Evolutionary conservation across 2,797 vertebrate genomes (phyloP).

Genomic region (Acomys russatus): DNA sequence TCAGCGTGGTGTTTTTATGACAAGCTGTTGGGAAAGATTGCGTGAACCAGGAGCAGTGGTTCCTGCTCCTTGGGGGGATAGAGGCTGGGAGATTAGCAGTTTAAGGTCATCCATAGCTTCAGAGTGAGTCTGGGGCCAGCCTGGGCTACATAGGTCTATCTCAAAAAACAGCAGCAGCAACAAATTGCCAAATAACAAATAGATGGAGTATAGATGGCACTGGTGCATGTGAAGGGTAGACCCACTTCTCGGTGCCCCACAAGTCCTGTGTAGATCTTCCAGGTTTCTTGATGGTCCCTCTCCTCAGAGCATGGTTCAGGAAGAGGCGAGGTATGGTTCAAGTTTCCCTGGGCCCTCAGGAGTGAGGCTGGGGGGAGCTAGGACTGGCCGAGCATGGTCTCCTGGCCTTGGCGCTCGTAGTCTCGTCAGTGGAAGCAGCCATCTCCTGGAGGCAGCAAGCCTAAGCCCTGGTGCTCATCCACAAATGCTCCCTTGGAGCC

Average conservation of each 20-base stretch:
- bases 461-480: fast-evolving
- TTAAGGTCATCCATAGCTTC: neutral
- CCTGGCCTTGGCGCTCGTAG: no score
- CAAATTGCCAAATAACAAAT: neutral
- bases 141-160: neutral
- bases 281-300: neutral
- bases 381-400: neutral
- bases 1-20: neutral
- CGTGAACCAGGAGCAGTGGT: neutral
- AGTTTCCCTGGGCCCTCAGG: neutral
- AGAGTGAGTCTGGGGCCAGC: neutral
- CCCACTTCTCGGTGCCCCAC: neutral
- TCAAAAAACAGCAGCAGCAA: neutral
- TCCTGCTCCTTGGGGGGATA: neutral
- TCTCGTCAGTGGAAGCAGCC: fast-evolving
- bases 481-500: neutral
- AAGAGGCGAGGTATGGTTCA: neutral
- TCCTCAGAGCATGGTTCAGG: no score
- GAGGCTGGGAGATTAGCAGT: neutral
- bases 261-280: neutral
- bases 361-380: fast-evolving
- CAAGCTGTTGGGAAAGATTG: neutral
- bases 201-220: fast-evolving
- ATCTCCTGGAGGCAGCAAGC: no score
- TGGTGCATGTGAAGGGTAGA: fast-evolving